phyloP scores from a whole-genome alignment of 92 coral and sea anemone genomes.

The Pocillopora grandis region DNA sequence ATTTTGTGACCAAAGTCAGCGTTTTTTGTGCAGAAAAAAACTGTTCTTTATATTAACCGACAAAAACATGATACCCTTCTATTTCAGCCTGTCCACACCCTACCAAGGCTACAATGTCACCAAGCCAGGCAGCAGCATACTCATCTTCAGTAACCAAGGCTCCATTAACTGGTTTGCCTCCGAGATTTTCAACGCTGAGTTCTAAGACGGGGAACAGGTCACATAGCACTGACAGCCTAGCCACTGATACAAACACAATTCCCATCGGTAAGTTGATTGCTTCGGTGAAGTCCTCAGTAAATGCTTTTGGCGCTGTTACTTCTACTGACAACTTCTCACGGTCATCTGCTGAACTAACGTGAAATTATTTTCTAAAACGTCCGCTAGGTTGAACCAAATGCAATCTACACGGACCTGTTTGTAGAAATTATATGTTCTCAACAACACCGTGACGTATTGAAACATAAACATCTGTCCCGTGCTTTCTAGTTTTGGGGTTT shows the following conservation, averaged over 20 bases:
- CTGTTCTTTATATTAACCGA: too few relatives aligned
- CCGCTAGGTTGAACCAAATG: too few relatives aligned
- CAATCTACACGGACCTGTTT: too few relatives aligned
- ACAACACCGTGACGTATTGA: too few relatives aligned
- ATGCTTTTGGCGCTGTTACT: not conserved
- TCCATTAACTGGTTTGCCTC: not conserved
- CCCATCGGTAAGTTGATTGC: constrained; percentile 21
- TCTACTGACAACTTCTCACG: not conserved
- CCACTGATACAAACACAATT: constrained; percentile 10
- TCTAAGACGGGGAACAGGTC: not conserved
- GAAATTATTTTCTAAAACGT: too few relatives aligned
- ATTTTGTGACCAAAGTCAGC: too few relatives aligned
- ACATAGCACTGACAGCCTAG: constrained; percentile 4
- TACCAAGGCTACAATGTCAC: constrained; percentile 20
- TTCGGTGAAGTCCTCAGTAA: not conserved
- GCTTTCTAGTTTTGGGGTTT: too few relatives aligned
- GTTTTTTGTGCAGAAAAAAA: too few relatives aligned
- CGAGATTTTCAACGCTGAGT: not conserved
- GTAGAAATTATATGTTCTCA: too few relatives aligned
- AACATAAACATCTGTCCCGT: too few relatives aligned
- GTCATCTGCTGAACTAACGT: not conserved
- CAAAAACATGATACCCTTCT: not conserved
- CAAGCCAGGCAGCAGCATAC: not conserved
- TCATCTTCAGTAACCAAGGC: not conserved
- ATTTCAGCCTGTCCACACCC: constrained; percentile 42